Conservation (phyloP, 2,888 invertebrate species). For the Noctua pronuba region DNA sequence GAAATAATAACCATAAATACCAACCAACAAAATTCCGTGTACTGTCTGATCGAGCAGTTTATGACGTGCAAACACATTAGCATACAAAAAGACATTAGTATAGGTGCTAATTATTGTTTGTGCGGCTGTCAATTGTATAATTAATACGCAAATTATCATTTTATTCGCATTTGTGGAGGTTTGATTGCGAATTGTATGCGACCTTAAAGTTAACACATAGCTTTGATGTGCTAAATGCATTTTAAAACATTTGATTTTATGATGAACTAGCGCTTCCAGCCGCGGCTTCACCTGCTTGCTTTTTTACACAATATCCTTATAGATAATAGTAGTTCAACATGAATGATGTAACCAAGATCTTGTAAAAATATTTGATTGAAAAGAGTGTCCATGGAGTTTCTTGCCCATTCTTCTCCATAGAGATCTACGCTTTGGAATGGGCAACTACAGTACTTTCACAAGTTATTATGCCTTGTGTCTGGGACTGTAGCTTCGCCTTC, state of each 20-base stretch:
- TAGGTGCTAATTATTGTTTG: constrained; percentile 47
- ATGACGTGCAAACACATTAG: constrained; percentile 46
- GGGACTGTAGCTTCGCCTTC: no score
- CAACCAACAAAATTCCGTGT: constrained; percentile 22
- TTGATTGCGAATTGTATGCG: constrained; percentile 31
- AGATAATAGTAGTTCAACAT: no score
- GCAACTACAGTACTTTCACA: no score
- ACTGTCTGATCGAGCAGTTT: constrained; percentile 43
- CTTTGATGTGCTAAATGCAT: constrained; percentile 17
- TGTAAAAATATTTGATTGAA: no score
- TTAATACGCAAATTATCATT: constrained; percentile 51
- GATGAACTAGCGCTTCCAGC: background rate
- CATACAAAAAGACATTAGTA: constrained; percentile 60
- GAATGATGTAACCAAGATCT: no score
- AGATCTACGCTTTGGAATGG: no score
- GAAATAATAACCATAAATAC: constrained; percentile 7
- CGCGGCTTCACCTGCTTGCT: background rate
- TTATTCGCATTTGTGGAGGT: constrained; percentile 41
- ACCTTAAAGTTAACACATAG: background rate
- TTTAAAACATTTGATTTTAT: background rate
- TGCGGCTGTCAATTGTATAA: constrained; percentile 56
- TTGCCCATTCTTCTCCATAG: no score
- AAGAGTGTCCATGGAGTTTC: no score
- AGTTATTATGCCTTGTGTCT: no score
- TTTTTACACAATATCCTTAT: background rate